A percentile compares a stretch with the other conserved stretches of the same genome.
These are phyloP conservation scores for Nowickia ferox DNA, from an alignment of 2,888 invertebrate genomes.

Conservation along the genomic window DNA sequence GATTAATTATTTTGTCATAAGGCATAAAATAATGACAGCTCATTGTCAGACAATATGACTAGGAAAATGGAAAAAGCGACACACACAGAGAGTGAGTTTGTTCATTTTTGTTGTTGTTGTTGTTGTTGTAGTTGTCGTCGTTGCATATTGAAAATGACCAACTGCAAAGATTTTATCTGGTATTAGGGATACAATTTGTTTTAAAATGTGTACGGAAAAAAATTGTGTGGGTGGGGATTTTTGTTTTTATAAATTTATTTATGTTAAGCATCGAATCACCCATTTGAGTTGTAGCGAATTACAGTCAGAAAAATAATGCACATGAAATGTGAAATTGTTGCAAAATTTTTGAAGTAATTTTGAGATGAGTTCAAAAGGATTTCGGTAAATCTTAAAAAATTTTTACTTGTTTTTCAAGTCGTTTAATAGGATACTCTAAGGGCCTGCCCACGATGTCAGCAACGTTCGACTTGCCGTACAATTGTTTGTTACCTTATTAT, in stretches of 20 bases:
- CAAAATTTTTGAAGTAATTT: no score
- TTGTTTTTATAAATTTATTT: background rate
- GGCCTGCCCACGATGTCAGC: no score
- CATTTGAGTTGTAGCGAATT: slow-evolving; percentile 12
- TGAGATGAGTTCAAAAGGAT: no score
- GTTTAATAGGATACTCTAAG: no score
- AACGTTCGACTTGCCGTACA: no score
- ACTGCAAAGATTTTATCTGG: slow-evolving; percentile 53
- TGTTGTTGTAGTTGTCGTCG: slow-evolving; percentile 1
- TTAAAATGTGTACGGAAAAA: slow-evolving; percentile 37
- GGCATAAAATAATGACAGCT: slow-evolving; percentile 72
- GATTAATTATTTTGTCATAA: slow-evolving; percentile 76
- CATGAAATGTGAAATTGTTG: no score
- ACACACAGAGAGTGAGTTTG: background rate
- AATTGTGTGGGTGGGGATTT: slow-evolving; percentile 44
- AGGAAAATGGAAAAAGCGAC: slow-evolving; percentile 42
- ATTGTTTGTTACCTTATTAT: no score
- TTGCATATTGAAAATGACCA: slow-evolving; percentile 57
- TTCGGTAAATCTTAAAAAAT: no score
- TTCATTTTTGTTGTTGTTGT: background rate
- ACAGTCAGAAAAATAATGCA: background rate
- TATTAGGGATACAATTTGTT: slow-evolving; percentile 54
- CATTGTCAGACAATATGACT: slow-evolving; percentile 66
- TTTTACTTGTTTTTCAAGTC: no score
- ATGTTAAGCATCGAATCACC: background rate